A percentile compares a stretch with the other conserved stretches of the same genome.
Evolutionary conservation across 1,140 invertebrate species (phyloP).

Genomic region (Pteromalus puparum): DNA sequence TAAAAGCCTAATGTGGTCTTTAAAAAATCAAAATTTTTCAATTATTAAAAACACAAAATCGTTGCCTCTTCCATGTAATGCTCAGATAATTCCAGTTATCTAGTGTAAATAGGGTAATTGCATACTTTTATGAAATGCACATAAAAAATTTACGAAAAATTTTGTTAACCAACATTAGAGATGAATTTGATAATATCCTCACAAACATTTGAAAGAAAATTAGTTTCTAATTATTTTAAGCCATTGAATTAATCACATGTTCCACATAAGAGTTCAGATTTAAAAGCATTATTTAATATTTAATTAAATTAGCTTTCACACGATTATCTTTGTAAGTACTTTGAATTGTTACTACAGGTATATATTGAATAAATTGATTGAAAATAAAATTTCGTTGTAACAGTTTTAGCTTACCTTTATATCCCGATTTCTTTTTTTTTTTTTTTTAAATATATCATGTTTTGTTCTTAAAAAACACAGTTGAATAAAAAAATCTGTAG

Average conservation of each 20-base stretch:
- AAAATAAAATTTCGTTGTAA: conserved; percentile 18
- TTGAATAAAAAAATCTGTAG: background rate
- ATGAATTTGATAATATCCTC: background rate
- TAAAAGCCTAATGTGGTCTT: background rate
- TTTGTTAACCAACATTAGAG: background rate
- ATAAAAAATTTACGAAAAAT: conserved; percentile 27
- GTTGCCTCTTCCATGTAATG: conserved; percentile 38
- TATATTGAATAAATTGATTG: conserved; percentile 40
- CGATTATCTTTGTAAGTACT: conserved; percentile 30
- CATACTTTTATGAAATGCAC: conserved; percentile 9
- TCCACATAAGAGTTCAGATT: conserved; percentile 31
- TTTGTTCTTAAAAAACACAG: background rate
- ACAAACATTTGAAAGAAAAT: background rate
- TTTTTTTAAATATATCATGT: too few species aligned
- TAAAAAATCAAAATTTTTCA: conserved; percentile 4
- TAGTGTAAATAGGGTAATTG: conserved; percentile 37
- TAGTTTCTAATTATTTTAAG: conserved; percentile 1
- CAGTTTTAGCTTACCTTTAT: conserved; percentile 23
- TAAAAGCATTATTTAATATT: conserved; percentile 38
- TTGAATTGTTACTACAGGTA: conserved; percentile 40
- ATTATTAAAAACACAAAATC: conserved; percentile 40
- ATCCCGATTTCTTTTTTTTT: background rate
- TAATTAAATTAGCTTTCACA: conserved; percentile 10
- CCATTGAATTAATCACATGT: conserved; percentile 18
- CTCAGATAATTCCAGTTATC: conserved; percentile 16